Conservation (phyloP, 2,797 vertebrate species). For the Salmo trutta region DNA sequence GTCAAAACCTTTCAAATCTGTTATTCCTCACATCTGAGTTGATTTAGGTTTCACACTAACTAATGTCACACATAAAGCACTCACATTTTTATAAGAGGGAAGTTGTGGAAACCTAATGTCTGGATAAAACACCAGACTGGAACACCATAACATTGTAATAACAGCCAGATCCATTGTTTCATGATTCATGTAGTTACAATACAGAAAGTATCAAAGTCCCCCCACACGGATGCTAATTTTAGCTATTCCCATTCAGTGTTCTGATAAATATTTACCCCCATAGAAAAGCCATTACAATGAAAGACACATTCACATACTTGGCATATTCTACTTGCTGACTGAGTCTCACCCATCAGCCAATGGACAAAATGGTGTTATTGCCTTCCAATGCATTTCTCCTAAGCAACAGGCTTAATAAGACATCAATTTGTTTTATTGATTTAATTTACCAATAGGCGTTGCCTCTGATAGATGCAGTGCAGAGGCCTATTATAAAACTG, state of each 20-base stretch:
- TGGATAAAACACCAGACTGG: too few species aligned
- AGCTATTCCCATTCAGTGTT: background rate
- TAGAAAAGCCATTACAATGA: background rate
- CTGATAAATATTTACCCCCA: background rate
- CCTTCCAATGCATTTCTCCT: constrained; percentile 38
- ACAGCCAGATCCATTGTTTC: background rate
- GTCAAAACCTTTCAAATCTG: background rate
- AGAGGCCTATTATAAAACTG: constrained; percentile 35
- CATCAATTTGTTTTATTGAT: constrained; percentile 62
- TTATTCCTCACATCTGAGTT: background rate
- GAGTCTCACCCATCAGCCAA: constrained; percentile 26
- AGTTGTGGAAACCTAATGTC: too few species aligned
- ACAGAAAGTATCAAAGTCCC: background rate
- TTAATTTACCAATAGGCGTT: constrained; percentile 50
- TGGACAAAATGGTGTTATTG: constrained; percentile 42
- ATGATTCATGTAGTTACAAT: background rate
- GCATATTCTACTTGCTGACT: background rate
- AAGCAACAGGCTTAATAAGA: constrained; percentile 53
- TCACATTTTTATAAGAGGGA: too few species aligned
- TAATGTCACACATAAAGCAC: background rate
- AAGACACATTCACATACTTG: background rate
- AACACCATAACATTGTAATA: too few species aligned
- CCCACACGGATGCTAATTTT: background rate
- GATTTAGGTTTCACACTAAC: background rate
- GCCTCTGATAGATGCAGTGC: constrained; percentile 32